Evolutionary conservation across 2,888 invertebrate species (phyloP), one percentile per base, ranked within the genome.

Genomic region (Anarsia innoxiella): DNA sequence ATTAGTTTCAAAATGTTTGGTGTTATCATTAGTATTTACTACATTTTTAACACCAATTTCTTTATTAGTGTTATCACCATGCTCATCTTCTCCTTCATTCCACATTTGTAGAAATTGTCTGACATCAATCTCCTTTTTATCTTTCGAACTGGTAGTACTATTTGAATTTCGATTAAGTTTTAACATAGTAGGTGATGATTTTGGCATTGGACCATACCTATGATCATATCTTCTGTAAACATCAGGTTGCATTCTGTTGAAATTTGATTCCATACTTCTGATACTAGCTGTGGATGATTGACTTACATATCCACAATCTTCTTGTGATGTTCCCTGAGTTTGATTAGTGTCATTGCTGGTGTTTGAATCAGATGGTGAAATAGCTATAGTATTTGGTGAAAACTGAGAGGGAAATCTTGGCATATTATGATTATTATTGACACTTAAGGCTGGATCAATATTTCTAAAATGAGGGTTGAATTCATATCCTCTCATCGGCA

Each of bases 71-170:
- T 58, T 66, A 41, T 70, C 67, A 48, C 51, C 52, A 42, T 58
- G 59, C 51, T 80, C 85, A 36, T 86, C 86, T 57, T 83, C 84
- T 29, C 79, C 85, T 61, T 86, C 86, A 73, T 75, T 84, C 86
- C 86, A 86, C 74, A 75, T 83, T 70, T 80, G 75, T 31, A 85
- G 59, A 62, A 79, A 86, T 50, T 86, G 84, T 45, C 85, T 66
- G 2, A 86, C 75, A 71, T 85, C 51, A 46, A 84, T 67, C 46
- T 64, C 59, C 44, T 74, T 74, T 48, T 69, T 79, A 23, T 66
- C 64, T 57, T 69, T 72, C 11, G 65, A 50, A 38, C 31, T 41
- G 33, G 28, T 41, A 48, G 50, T 56, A 40, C 41, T 47, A 39
- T 46, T 50, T 27, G 48, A 25, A 47, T 51, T 59, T 36, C 48